These are phyloP conservation scores for Osmoderma eremita DNA, from an alignment of 2,888 invertebrate species.

Conservation along the genomic window DNA sequence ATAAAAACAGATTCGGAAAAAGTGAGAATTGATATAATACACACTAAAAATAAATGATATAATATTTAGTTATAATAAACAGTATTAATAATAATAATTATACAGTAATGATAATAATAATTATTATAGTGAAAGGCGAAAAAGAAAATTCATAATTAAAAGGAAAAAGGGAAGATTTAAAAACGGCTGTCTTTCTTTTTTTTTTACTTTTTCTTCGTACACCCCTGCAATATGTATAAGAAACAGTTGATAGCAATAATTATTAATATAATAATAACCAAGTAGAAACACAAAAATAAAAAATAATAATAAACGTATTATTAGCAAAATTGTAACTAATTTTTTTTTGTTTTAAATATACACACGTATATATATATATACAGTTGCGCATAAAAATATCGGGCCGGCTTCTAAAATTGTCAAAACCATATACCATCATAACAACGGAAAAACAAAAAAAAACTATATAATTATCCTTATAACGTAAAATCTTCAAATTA, in stretches of 20 bases:
- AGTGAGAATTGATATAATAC: conserved; percentile 2
- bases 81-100: neutral
- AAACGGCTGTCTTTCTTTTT: neutral
- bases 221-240: conserved; percentile 55
- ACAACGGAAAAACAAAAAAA: no score
- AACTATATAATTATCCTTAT: no score
- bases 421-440: no score
- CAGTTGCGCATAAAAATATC: conserved; percentile 16
- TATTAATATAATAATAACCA: conserved; percentile 55
- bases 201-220: conserved; percentile 46
- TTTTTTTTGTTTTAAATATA: conserved; percentile 50
- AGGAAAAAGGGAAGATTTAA: conserved; percentile 1
- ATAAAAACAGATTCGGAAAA: conserved; percentile 17
- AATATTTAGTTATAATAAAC: conserved; percentile 8
- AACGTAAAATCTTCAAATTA: no score
- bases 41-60: conserved; percentile 16
- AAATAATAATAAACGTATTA: conserved; percentile 52
- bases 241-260: conserved; percentile 53
- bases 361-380: conserved; percentile 48
- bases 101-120: conserved; percentile 3
- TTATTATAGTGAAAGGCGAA: neutral
- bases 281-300: conserved; percentile 58
- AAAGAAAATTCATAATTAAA: conserved; percentile 3
- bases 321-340: conserved; percentile 55
- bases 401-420: no score